A percentile compares a stretch with the other conserved stretches of the same genome.
phyloP scores from a whole-genome alignment of 2,888 invertebrate species.

The Xanthia icteritia region DNA sequence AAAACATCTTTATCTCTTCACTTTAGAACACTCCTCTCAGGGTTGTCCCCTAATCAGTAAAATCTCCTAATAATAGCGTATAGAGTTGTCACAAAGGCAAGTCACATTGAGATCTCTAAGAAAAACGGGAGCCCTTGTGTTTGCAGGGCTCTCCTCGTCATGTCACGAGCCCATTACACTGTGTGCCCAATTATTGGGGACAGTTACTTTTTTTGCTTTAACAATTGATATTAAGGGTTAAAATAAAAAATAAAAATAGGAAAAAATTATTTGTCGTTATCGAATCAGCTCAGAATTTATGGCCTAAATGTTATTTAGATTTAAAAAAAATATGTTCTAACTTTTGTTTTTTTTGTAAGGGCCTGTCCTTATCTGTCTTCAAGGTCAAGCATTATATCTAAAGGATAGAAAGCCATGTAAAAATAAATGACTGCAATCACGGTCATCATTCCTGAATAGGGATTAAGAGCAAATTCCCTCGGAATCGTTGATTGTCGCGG shows the following conservation, averaged over 20 bases:
- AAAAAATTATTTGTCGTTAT: too few relatives aligned
- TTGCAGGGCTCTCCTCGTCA: constrained; percentile 77
- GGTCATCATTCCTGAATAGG: not conserved
- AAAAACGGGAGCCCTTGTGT: constrained; percentile 79
- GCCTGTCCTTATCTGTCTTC: too few relatives aligned
- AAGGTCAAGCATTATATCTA: not conserved
- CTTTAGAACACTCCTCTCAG: constrained; percentile 34
- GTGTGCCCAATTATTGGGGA: constrained; percentile 55
- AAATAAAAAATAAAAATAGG: not conserved
- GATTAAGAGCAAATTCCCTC: constrained; percentile 13
- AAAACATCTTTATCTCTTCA: constrained; percentile 24
- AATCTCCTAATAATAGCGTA: constrained; percentile 54
- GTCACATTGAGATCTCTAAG: constrained; percentile 79
- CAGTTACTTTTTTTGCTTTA: constrained; percentile 15
- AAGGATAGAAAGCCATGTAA: not conserved
- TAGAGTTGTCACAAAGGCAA: constrained; percentile 77
- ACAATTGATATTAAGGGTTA: fast-evolving
- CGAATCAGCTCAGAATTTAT: not conserved
- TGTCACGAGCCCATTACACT: constrained; percentile 79
- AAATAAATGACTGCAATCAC: not conserved
- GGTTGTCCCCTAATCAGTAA: constrained; percentile 59
- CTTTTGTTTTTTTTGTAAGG: too few relatives aligned
- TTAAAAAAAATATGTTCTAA: too few relatives aligned
- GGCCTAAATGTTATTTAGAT: too few relatives aligned
- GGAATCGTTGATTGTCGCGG: constrained; percentile 22